Evolutionary conservation across 1,140 invertebrate species (phyloP).

Genomic region (Ganaspis sp.): DNA sequence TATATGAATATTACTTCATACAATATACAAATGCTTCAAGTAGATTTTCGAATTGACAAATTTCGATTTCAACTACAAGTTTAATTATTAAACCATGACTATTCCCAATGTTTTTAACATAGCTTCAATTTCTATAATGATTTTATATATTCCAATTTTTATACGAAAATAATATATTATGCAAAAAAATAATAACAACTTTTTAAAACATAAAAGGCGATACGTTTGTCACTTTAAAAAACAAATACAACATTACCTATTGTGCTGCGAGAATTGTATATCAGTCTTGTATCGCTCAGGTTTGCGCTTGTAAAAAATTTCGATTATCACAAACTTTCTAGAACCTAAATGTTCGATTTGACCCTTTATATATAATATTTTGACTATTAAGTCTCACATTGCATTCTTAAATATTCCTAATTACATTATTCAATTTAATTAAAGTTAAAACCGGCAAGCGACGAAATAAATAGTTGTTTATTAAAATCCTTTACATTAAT

Average conservation of each 20-base stretch:
- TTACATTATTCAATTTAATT: neutral
- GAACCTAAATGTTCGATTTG: neutral
- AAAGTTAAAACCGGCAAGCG: no score
- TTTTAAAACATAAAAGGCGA: neutral
- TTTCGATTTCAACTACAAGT: no score
- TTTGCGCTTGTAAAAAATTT: slow-evolving; percentile 3
- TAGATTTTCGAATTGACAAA: neutral
- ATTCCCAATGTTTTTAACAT: no score
- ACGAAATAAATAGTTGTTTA: neutral
- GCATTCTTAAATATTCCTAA: neutral
- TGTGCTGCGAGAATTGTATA: slow-evolving; percentile 7
- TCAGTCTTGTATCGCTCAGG: slow-evolving; percentile 21
- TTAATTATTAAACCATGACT: no score
- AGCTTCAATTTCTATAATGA: no score
- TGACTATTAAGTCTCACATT: neutral
- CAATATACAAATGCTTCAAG: neutral
- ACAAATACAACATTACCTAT: neutral
- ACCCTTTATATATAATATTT: neutral
- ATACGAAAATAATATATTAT: no score
- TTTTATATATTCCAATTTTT: no score
- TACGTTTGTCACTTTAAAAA: neutral
- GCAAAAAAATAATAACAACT: neutral
- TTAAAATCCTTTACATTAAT: neutral
- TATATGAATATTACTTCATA: neutral
- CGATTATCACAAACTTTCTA: slow-evolving; percentile 11